phyloP scores from a whole-genome alignment of 2,888 invertebrate genomes.

The Nymphalis c-album region DNA sequence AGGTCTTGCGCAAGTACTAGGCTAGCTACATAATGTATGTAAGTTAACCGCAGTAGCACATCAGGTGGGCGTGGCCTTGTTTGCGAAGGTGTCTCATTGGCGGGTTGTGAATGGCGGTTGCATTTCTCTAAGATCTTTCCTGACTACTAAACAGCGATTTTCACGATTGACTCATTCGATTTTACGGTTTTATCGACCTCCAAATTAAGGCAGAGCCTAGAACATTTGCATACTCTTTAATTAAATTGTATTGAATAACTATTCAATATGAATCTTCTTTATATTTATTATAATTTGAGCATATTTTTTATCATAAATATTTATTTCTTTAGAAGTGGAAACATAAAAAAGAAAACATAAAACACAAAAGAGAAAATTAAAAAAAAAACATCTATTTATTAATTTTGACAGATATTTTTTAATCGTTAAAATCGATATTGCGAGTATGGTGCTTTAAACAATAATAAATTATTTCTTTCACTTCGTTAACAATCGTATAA shows the following conservation, averaged over 20 bases:
- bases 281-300: too few relatives aligned
- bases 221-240: slow-evolving; percentile 10
- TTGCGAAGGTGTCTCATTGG: slow-evolving; percentile 62
- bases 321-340: too few relatives aligned
- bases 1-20: slow-evolving; percentile 39
- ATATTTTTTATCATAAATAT: too few relatives aligned
- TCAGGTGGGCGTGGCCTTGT: slow-evolving; percentile 68
- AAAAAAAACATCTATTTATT: too few relatives aligned
- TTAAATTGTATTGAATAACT: not conserved
- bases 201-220: slow-evolving; percentile 14
- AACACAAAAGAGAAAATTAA: too few relatives aligned
- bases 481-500: not conserved
- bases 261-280: not conserved
- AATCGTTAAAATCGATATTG: not conserved
- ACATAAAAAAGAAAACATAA: too few relatives aligned
- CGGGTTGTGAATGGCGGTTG: slow-evolving; percentile 61
- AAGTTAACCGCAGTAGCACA: slow-evolving; percentile 42
- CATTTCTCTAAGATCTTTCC: slow-evolving; percentile 68
- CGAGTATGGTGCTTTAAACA: too few relatives aligned
- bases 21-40: slow-evolving; percentile 41
- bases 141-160: slow-evolving; percentile 61
- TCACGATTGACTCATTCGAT: slow-evolving; percentile 42
- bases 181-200: slow-evolving; percentile 28
- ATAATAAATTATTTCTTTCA: too few relatives aligned
- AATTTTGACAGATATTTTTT: not conserved